These are phyloP conservation scores for Podotricha telesiphe DNA, from an alignment of 2,888 invertebrate genomes.

Conservation along the genomic window DNA sequence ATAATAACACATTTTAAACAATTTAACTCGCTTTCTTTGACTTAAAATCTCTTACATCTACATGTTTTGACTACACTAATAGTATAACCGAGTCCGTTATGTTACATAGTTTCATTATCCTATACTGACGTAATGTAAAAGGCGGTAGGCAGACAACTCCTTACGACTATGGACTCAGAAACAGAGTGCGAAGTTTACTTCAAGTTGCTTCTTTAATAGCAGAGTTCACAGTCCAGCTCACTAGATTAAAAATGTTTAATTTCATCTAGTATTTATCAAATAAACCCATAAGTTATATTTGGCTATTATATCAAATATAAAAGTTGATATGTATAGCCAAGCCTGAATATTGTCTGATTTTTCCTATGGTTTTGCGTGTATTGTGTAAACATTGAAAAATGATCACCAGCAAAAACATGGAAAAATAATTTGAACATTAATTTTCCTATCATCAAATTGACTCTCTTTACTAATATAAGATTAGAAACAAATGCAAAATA, in stretches of 20 bases:
- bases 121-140: slow-evolving; percentile 82
- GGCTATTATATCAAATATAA: slow-evolving; percentile 7
- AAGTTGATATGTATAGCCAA: neutral
- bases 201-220: slow-evolving; percentile 29
- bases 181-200: slow-evolving; percentile 64
- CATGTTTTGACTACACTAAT: slow-evolving; percentile 81
- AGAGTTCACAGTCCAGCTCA: slow-evolving; percentile 28
- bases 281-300: neutral
- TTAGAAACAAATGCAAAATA: slow-evolving; percentile 48
- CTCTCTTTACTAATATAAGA: slow-evolving; percentile 24
- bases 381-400: neutral
- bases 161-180: slow-evolving; percentile 78
- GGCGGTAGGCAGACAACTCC: slow-evolving; percentile 83
- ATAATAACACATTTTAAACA: slow-evolving; percentile 84
- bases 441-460: neutral
- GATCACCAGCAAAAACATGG: neutral
- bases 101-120: slow-evolving; percentile 74
- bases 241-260: slow-evolving; percentile 1
- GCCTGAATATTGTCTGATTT: neutral
- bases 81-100: slow-evolving; percentile 82
- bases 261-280: slow-evolving; percentile 1
- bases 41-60: slow-evolving; percentile 81
- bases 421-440: slow-evolving; percentile 1
- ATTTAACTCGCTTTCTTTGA: slow-evolving; percentile 83
- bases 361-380: neutral